Conservation (phyloP, 2,888 invertebrate genomes). For the Abrostola triplasia region DNA sequence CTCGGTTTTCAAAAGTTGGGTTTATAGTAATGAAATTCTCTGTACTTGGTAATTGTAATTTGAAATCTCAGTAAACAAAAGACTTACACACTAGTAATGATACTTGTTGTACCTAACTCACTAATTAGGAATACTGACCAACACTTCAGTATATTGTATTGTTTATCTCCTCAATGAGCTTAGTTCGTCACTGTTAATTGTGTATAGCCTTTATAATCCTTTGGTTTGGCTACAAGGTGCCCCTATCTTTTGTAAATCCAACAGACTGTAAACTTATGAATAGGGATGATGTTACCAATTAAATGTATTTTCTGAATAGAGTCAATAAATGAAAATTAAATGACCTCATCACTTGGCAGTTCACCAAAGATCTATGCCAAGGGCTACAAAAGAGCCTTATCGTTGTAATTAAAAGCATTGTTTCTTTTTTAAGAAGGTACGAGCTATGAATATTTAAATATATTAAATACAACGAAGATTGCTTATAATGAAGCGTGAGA, state of each 20-base stretch:
- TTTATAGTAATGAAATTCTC: too few relatives aligned
- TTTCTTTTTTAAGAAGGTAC: slow-evolving; percentile 36
- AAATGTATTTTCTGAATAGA: not conserved
- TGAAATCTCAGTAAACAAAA: too few relatives aligned
- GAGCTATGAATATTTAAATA: slow-evolving; percentile 43
- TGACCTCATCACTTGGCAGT: slow-evolving; percentile 14
- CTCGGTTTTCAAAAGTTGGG: too few relatives aligned
- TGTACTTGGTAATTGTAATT: too few relatives aligned
- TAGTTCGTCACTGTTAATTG: not conserved
- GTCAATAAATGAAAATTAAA: slow-evolving; percentile 11
- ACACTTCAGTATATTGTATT: not conserved
- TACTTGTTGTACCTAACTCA: too few relatives aligned
- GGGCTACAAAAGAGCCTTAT: slow-evolving; percentile 21
- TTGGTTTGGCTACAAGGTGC: not conserved
- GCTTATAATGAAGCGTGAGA: slow-evolving; percentile 36
- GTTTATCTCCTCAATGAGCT: not conserved
- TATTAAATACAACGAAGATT: slow-evolving; percentile 40
- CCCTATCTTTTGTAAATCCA: not conserved
- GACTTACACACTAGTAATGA: too few relatives aligned
- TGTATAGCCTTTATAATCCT: not conserved
- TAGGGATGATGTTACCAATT: not conserved
- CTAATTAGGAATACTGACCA: too few relatives aligned
- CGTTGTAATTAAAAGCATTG: slow-evolving; percentile 36
- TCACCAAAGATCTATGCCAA: not conserved
- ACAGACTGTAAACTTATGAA: slow-evolving; percentile 1